Conservation (phyloP, 2,113 vertebrate species). For the Galbula dea region DNA sequence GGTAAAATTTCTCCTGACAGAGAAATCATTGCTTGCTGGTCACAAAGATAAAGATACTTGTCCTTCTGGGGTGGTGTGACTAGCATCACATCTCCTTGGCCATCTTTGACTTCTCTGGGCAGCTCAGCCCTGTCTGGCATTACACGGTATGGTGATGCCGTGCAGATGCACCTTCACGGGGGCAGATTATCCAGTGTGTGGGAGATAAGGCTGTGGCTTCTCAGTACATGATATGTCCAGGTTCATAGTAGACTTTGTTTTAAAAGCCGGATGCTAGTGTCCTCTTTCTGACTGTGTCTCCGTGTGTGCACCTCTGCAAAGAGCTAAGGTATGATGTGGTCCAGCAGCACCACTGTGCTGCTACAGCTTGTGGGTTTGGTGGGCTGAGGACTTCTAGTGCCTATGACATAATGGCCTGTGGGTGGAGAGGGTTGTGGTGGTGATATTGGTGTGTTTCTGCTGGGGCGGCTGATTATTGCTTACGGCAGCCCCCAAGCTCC, state of each 20-base stretch:
- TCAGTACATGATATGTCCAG: neutral
- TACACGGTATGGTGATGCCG: neutral
- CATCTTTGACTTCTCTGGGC: neutral
- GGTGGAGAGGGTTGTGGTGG: neutral
- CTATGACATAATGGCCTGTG: fast-evolving
- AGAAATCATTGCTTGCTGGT: neutral
- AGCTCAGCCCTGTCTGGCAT: neutral
- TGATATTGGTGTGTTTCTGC: neutral
- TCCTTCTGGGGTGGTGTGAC: neutral
- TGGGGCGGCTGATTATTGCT: neutral
- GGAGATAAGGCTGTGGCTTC: neutral
- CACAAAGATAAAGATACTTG: fast-evolving
- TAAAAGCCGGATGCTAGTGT: neutral
- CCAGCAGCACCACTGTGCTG: neutral
- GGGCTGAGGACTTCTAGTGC: neutral
- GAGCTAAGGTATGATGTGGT: neutral
- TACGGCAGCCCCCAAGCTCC: neutral
- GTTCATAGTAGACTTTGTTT: neutral
- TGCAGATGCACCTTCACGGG: neutral
- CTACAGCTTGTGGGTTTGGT: neutral
- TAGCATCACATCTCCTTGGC: neutral
- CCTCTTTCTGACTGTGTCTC: neutral
- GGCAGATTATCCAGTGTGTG: neutral
- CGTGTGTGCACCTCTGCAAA: neutral
- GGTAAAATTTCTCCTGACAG: neutral